These are phyloP conservation scores for Heliconius nattereri DNA, from an alignment of 1,140 invertebrate species.

Conservation along the genomic window DNA sequence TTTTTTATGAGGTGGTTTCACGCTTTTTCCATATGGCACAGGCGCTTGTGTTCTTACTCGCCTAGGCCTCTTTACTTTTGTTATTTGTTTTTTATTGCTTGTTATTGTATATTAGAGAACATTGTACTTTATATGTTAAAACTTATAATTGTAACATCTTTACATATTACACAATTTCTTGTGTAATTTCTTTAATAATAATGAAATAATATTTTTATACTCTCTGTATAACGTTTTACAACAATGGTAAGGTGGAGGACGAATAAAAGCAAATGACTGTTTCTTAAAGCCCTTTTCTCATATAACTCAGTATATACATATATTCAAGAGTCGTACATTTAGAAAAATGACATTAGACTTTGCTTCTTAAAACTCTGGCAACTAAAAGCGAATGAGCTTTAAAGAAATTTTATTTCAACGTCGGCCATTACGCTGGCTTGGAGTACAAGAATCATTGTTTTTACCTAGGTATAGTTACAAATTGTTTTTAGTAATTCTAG, in stretches of 20 bases:
- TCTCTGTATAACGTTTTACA: constrained; percentile 8
- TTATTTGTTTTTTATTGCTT: no score
- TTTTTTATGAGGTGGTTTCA: no score
- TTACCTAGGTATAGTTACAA: neutral
- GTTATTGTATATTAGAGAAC: neutral
- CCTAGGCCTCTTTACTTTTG: no score
- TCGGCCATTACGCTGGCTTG: constrained; percentile 1
- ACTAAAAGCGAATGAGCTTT: constrained; percentile 15
- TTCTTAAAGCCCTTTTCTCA: neutral
- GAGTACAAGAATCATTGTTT: constrained; percentile 8
- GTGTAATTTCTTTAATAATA: neutral
- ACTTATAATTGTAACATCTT: neutral
- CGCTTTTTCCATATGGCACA: no score
- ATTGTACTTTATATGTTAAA: neutral
- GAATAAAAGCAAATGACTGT: constrained; percentile 4
- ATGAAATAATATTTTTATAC: neutral
- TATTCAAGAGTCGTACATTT: neutral
- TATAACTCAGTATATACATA: neutral
- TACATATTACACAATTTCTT: neutral
- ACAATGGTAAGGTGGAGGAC: neutral
- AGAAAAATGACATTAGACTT: constrained; percentile 18
- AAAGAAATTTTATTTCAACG: constrained; percentile 20
- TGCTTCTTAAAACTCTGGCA: constrained; percentile 10
- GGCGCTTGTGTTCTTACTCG: no score
- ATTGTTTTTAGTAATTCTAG: neutral